Evolutionary conservation across 1,140 invertebrate species (phyloP).

Genomic region (Drosophila parvula): DNA sequence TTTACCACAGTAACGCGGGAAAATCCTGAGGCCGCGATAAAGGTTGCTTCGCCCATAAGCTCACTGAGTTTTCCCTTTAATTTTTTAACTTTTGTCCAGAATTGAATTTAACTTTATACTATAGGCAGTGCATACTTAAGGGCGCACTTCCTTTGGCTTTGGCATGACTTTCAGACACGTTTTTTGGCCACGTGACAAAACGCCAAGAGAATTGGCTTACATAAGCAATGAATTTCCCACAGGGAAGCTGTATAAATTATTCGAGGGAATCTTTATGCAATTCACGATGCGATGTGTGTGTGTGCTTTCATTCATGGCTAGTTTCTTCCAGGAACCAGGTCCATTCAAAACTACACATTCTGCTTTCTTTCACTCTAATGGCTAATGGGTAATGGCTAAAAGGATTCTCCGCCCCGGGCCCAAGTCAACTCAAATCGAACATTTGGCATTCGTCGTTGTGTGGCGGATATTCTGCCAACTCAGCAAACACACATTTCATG

Average conservation of each 20-base stretch:
- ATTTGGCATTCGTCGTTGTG: constrained; percentile 26
- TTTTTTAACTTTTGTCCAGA: constrained; percentile 19
- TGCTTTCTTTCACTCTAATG: constrained; percentile 6
- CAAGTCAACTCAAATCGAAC: not conserved
- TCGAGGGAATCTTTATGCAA: constrained; percentile 7
- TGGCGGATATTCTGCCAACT: constrained; percentile 38
- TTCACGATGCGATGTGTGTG: not conserved
- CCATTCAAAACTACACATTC: not conserved
- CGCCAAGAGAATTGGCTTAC: not conserved
- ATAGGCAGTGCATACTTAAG: constrained; percentile 15
- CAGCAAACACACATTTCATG: constrained; percentile 41
- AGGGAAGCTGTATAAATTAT: constrained; percentile 1
- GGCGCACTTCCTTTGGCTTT: constrained; percentile 11
- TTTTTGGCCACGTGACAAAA: constrained; percentile 22
- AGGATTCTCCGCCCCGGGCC: constrained; percentile 17
- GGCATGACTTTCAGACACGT: constrained; percentile 11
- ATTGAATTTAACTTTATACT: not conserved
- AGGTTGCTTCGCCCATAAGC: constrained; percentile 2
- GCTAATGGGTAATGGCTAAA: constrained; percentile 10
- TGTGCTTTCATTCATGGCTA: not conserved
- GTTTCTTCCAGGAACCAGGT: not conserved
- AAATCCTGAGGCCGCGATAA: not conserved
- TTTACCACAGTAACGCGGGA: constrained; percentile 31
- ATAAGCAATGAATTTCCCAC: not conserved
- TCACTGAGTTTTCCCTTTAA: constrained; percentile 19